Base-by-base conservation (phyloP, 1,140 invertebrate species). In the Drosophila lacertosa region DNA sequence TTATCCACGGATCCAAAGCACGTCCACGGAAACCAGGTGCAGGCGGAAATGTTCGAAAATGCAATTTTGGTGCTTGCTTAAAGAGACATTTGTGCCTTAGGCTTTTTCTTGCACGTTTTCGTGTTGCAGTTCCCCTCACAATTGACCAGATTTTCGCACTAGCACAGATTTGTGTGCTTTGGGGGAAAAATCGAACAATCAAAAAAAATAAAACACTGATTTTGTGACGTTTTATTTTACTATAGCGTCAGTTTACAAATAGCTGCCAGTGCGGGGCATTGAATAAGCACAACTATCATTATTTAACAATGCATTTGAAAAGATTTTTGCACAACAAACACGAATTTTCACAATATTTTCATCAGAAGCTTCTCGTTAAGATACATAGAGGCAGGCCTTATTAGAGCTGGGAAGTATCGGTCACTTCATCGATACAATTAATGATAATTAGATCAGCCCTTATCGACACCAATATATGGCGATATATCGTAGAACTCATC, bases 1-100 rank as follows among this genome's bases (percentile, higher is more conserved):
- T 90, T 89, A 69, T 79, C 86, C 74, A 89, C 86, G 75, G 86
- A 78, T 86, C 79, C 80, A 89, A 82, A 90, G 89, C 89, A 90
- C 82, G 83, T 89, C 83, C 89, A 89, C 74, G 83, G 71, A 72
- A 72, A 70, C 77, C 89, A 90, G 65, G 80, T 81, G 75, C 89
- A 90, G 72, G 83, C 81, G 65, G 89, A 84, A 74, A 84, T 77
- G 83, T 89, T 90, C 67, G 83, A 89, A 89, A 90, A 90, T 89
- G 89, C 83, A 90, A 90, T 90, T 90, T 90, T 90, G 82, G 64
- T 84, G 81, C 60, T 81, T 65, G 67, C 70, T 81, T 69, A 83
- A 62, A 48, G 62, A 48, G 72, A 79, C 80, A 83, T 83, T 70
- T 66, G 68, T 82, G 45, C 53, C 39, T 29, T 75, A 79, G 47